Base-by-base conservation (phyloP, 1,140 invertebrate genomes). In the Antheraea mylitta region DNA sequence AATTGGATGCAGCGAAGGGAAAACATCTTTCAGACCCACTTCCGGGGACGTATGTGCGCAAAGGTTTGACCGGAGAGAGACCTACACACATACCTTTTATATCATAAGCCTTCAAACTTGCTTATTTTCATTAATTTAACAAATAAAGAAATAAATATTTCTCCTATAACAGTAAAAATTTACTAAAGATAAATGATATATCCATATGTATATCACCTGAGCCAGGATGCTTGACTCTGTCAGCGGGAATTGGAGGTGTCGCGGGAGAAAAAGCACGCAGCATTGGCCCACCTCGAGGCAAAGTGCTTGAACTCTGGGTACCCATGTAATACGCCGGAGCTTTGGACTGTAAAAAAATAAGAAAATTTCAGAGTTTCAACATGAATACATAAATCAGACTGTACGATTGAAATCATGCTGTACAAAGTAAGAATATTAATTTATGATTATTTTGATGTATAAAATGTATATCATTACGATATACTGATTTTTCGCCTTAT, bases 191-290 rank as follows among this genome's bases (percentile, higher is more conserved):
- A 42, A 42, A 10, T 7, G 7, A 42, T 42, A 42, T 42, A 7
- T 30, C 22, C 22, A 30, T 30, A 30, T 30, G 22, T 30, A 30
- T 30, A 2, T 83, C 86, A 93, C 93, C 93, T 80, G 92, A 72
- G 22, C 77, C 79, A 3, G 93, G 91, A 9, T 87, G 79, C 76
- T 94, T 94, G 38, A 94, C 86, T 0, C 94, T 88, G 72, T 94
- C 94, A 0, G 93, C 91, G 6, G 94, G 93, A 7, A 94, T 86
- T 7, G 92, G 92, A 2, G 88, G 89, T 0, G 93, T 90, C 0
- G 94, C 95, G 0, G 96, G 95, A 48, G 96, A 96, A 80, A 96
- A 96, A 5, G 95, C 94, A 61, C 95, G 90, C 22, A 96, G 89
- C 38, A 95, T 86, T 6, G 95, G 85, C 7, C 94, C 94, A 18